Evolutionary conservation across 2,113 vertebrate genomes (phyloP).

Genomic region (Sphaerodactylus townsendi): DNA sequence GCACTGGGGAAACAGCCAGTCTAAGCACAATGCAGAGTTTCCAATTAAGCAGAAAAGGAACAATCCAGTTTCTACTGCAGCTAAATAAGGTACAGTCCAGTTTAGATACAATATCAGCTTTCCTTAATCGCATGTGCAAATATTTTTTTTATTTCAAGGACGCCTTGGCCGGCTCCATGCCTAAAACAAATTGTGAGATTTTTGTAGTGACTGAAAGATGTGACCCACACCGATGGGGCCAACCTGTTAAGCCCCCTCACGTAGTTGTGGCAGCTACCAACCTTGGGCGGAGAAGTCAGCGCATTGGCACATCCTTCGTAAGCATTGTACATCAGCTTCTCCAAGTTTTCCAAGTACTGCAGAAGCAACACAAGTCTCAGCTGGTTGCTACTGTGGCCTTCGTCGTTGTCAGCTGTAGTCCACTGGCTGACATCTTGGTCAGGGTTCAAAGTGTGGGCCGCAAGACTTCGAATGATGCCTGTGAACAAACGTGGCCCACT

Average conservation of each 20-base stretch:
- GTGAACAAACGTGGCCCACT: constrained; percentile 43
- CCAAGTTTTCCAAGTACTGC: constrained; percentile 95
- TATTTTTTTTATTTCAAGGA: too few relatives aligned
- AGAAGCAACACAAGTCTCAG: constrained; percentile 92
- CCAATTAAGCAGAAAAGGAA: too few relatives aligned
- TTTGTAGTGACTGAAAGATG: too few relatives aligned
- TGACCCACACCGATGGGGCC: too few relatives aligned
- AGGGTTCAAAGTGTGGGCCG: constrained; percentile 91
- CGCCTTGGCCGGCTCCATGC: too few relatives aligned
- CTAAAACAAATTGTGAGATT: too few relatives aligned
- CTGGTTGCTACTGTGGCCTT: constrained; percentile 94
- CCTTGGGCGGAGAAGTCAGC: constrained; percentile 95
- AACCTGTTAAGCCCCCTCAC: neutral
- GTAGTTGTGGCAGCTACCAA: constrained; percentile 61
- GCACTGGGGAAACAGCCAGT: too few relatives aligned
- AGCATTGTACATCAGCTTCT: constrained; percentile 99
- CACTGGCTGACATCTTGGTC: constrained; percentile 94
- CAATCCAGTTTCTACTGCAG: too few relatives aligned
- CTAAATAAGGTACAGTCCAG: too few relatives aligned
- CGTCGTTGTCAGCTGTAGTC: constrained; percentile 90
- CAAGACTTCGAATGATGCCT: constrained; percentile 97
- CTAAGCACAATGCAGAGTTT: too few relatives aligned
- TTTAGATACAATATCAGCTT: too few relatives aligned
- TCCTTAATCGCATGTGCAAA: too few relatives aligned
- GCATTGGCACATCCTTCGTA: constrained; percentile 98